Base-by-base conservation (phyloP, 1,140 invertebrate species). In the Samia ricini region DNA sequence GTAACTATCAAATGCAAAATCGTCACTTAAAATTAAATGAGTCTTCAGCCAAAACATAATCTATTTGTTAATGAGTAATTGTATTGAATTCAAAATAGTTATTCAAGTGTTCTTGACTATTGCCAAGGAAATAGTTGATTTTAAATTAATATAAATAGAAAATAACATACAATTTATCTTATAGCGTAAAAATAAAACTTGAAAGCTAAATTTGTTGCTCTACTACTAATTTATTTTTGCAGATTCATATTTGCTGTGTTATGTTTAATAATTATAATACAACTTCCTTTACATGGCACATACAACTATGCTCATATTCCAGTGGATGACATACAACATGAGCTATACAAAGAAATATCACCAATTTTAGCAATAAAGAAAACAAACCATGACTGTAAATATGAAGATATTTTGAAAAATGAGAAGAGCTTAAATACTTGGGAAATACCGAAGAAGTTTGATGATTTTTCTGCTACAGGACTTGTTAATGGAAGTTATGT, bases 401-500 rank as follows among this genome's bases (percentile, higher is more conserved):
- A 87, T 72, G 74, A 80, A 22, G 51, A 68, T 19, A 68, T 86
- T 61, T 59, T 85, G 1, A 57, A 74, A 24, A 81, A 65, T 50
- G 68, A 59, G 18, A 64, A 73, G 7, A 67, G 68, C 2, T 23
- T 76, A 12, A 29, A 73, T 7, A 67, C 52, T 29, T 78, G 75
- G 81, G 67, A 84, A 2, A 49, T 81, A 22, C 68, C 63, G 2
- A 77, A 68, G 58, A 72, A 72, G 19, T 68, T 56, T 56, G 66
- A 76, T 59, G 67, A 78, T n/a, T 84, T 86, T 58, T 60, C 66
- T 6, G 62, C 78, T 15, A 66, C 50, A 15, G 74, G 77, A 0
- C 68, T 91, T 50, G 64, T 63, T 1, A 81, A 84, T 63, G 96
- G 96, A 1, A 91, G 93, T 64, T 97, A 93, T 92, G 89, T 89